Conservation (phyloP, 2,888 invertebrate species). For the Cremastinae sp. region DNA sequence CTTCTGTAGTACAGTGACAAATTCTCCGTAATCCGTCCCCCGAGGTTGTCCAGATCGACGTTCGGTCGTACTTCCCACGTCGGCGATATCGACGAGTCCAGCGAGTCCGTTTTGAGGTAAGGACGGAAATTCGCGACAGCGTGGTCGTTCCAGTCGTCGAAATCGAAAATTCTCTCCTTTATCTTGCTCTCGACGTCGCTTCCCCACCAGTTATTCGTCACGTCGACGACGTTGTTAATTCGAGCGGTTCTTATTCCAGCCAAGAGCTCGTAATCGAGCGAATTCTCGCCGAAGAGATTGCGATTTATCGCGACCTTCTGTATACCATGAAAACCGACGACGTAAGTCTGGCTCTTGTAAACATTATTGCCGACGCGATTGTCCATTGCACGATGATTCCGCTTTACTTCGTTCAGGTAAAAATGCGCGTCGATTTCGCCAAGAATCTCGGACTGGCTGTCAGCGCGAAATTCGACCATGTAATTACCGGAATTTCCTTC, state of each 20-base stretch:
- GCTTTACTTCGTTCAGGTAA: slow-evolving; percentile 88
- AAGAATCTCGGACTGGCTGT: slow-evolving; percentile 96
- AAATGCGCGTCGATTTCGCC: slow-evolving; percentile 92
- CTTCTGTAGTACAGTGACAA: slow-evolving; percentile 84
- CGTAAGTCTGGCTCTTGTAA: slow-evolving; percentile 86
- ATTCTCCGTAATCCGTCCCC: slow-evolving; percentile 88
- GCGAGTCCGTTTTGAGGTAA: slow-evolving; percentile 89
- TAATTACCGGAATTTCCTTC: slow-evolving; percentile 90
- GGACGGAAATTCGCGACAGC: slow-evolving; percentile 96
- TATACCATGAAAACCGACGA: slow-evolving; percentile 95
- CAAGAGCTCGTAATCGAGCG: slow-evolving; percentile 92
- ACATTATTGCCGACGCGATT: slow-evolving; percentile 77
- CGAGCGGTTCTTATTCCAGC: slow-evolving; percentile 95
- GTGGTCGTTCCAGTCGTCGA: slow-evolving; percentile 99
- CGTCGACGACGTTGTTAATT: slow-evolving; percentile 92
- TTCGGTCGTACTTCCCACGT: slow-evolving; percentile 83
- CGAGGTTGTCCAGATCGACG: slow-evolving; percentile 86
- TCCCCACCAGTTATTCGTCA: slow-evolving; percentile 98
- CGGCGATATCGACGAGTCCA: slow-evolving; percentile 89
- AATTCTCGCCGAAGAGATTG: slow-evolving; percentile 93
- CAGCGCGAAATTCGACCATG: slow-evolving; percentile 93
- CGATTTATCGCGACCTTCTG: slow-evolving; percentile 95
- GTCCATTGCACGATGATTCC: slow-evolving; percentile 82
- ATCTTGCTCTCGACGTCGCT: slow-evolving; percentile 88
- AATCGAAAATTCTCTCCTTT: slow-evolving; percentile 94